phyloP scores from a whole-genome alignment of 2,113 vertebrate genomes.

The Melanotaenia duboulayi region DNA sequence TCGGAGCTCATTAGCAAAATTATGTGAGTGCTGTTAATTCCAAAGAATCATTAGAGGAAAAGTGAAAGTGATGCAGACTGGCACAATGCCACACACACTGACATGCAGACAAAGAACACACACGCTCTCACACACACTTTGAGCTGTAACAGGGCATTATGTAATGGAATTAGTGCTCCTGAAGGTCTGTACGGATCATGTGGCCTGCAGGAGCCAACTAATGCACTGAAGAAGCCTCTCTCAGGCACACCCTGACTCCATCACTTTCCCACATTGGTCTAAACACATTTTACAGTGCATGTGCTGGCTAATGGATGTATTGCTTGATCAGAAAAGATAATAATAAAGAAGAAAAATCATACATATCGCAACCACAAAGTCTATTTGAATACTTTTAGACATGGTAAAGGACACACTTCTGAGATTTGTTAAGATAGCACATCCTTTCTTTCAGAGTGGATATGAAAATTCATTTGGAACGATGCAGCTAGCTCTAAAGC shows the following conservation, averaged over 20 bases:
- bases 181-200: slow-evolving; percentile 60
- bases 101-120: slow-evolving; percentile 23
- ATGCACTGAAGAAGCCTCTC: slow-evolving; percentile 58
- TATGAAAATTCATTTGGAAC: too few relatives aligned
- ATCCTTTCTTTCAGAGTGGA: too few relatives aligned
- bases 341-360: background rate
- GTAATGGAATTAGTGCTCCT: slow-evolving; percentile 74
- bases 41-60: slow-evolving; percentile 54
- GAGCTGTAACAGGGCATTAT: slow-evolving; percentile 56
- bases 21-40: slow-evolving; percentile 45
- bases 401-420: too few relatives aligned
- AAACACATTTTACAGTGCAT: slow-evolving; percentile 25
- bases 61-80: slow-evolving; percentile 59
- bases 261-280: slow-evolving; percentile 32
- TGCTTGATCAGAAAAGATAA: slow-evolving; percentile 20
- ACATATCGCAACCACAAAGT: too few relatives aligned
- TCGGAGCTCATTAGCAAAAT: slow-evolving; percentile 42
- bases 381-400: too few relatives aligned
- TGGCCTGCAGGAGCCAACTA: slow-evolving; percentile 62
- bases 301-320: slow-evolving; percentile 26
- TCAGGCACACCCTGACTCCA: slow-evolving; percentile 55
- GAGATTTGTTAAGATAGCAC: too few relatives aligned
- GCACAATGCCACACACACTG: slow-evolving; percentile 46
- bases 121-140: slow-evolving; percentile 37
- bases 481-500: too few relatives aligned